Percentiles rank a stretch among this genome's conserved stretches.
These are phyloP conservation scores for Eubucco bourcierii DNA, from an alignment of 2,113 vertebrate genomes.

Conservation along the genomic window DNA sequence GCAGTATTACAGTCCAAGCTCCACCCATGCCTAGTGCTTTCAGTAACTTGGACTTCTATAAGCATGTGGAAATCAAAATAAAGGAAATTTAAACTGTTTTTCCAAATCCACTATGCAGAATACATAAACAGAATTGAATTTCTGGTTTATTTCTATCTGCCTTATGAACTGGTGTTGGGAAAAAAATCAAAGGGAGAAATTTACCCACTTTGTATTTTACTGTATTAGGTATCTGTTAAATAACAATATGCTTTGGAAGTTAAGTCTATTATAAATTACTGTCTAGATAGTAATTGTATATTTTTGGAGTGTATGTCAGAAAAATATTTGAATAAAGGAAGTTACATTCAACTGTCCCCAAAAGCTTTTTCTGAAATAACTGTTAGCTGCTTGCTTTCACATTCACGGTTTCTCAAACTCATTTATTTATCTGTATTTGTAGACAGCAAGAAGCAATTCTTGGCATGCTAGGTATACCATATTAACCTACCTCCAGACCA, in stretches of 20 bases:
- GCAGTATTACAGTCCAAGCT: neutral
- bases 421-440: neutral
- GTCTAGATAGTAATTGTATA: neutral
- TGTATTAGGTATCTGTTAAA: neutral
- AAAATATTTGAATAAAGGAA: neutral
- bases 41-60: neutral
- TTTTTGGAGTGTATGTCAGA: neutral
- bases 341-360: neutral
- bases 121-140: neutral
- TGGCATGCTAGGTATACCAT: conserved; percentile 96
- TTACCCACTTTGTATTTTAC: neutral
- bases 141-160: neutral
- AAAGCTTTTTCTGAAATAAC: neutral
- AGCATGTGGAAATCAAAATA: neutral
- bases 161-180: neutral
- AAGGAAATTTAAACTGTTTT: neutral
- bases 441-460: conserved; percentile 94
- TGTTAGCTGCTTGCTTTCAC: neutral
- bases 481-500: conserved; percentile 96
- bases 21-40: neutral
- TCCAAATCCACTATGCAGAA: neutral
- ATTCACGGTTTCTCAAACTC: neutral
- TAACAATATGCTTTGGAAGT: neutral
- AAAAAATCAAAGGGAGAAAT: neutral
- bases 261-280: neutral